Evolutionary conservation across 2,797 vertebrate genomes (phyloP).

Genomic region (Phaenicophaeus curvirostris): DNA sequence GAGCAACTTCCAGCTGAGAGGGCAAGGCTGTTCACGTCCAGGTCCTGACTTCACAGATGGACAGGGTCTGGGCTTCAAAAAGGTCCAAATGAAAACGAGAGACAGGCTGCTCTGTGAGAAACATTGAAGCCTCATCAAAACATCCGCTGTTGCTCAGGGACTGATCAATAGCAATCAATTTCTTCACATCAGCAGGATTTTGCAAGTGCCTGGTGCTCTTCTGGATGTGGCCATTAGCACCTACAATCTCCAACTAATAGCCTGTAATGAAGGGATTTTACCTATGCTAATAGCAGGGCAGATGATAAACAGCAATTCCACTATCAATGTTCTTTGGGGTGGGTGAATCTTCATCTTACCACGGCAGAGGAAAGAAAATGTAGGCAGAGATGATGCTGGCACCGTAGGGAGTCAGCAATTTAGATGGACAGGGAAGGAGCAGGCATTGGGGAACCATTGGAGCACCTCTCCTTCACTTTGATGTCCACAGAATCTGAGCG

Average conservation of each 20-base stretch:
- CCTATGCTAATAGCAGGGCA: constrained; percentile 6
- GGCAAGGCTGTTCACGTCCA: rapidly evolving
- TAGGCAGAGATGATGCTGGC: not conserved
- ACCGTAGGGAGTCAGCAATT: not conserved
- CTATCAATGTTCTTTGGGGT: not conserved
- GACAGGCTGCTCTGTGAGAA: not conserved
- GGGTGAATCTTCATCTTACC: not conserved
- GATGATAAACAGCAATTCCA: constrained; percentile 24
- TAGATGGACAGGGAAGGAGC: not conserved
- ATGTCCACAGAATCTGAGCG: not conserved
- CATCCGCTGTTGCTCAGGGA: not conserved
- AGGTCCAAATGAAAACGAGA: not conserved
- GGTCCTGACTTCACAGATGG: not conserved
- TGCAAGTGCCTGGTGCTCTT: not conserved
- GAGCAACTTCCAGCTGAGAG: not conserved
- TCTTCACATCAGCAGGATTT: not conserved
- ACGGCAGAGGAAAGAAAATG: not conserved
- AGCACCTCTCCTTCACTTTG: not conserved
- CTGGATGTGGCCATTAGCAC: constrained; percentile 55
- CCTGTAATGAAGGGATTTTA: constrained; percentile 44
- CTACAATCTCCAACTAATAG: constrained; percentile 39
- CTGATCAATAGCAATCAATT: constrained; percentile 44
- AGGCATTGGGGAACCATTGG: not conserved
- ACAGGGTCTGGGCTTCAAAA: not conserved
- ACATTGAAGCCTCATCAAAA: constrained; percentile 11